Conservation (phyloP, 2,113 vertebrate genomes). For the Xiphophorus couchianus region DNA sequence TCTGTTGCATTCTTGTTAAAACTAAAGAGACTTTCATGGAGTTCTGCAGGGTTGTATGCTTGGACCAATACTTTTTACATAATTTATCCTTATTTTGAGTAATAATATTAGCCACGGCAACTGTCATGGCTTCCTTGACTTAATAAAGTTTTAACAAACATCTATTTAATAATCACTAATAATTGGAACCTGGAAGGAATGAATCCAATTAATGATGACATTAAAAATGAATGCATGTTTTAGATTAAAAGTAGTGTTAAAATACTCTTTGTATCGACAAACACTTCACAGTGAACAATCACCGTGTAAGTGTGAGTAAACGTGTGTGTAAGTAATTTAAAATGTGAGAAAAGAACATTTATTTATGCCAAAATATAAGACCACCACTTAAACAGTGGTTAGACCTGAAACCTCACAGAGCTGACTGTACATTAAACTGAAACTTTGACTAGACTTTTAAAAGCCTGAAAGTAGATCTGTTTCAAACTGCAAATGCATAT, state of each 20-base stretch:
- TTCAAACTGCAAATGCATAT: not conserved
- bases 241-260: not conserved
- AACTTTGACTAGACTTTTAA: constrained; percentile 28
- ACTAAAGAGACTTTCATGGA: not conserved
- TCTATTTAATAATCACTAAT: too few relatives aligned
- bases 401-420: constrained; percentile 16
- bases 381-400: not conserved
- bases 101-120: not conserved
- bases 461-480: constrained; percentile 31
- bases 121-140: too few relatives aligned
- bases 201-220: too few relatives aligned
- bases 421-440: constrained; percentile 29
- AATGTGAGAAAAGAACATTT: constrained; percentile 25
- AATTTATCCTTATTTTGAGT: not conserved
- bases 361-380: constrained; percentile 26
- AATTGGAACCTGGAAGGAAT: too few relatives aligned
- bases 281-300: too few relatives aligned
- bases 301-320: not conserved
- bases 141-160: too few relatives aligned
- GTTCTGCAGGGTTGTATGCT: not conserved
- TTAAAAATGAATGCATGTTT: too few relatives aligned
- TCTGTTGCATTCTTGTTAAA: not conserved
- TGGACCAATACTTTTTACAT: not conserved
- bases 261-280: not conserved
- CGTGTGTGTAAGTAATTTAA: not conserved